Base-by-base conservation (phyloP, 2,113 vertebrate genomes). In the Ctenodactylus gundi region DNA sequence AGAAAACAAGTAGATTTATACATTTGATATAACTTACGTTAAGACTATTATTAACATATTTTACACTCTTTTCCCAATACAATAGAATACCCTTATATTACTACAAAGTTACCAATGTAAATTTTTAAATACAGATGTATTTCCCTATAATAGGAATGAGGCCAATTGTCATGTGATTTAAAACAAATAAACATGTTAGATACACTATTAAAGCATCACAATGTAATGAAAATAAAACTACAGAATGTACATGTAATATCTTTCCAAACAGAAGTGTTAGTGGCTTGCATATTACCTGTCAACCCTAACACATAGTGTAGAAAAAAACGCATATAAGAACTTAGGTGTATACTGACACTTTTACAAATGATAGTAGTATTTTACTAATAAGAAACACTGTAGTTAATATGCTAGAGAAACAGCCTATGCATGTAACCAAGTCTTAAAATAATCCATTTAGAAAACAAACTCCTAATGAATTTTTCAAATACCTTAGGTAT, bases 141-240 rank as follows among this genome's bases (percentile, higher is more conserved):
- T 83, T 92, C 36, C 17, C 29, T 72, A 89, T 4, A 21, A 55
- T 6, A 78, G 7, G 12, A 91, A 93, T 60, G 14, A 11, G 81
- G 11, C 21, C 49, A 96, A 87, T 58, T 93, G 86, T 90, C 36
- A 96, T 64, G 18, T 77, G 44, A 96, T 67, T 60, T 78, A 72
- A 84, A 76, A 85, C 67, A 87, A 68, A 5, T 58, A 58, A 92
- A 65, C 89, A 62, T 51, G 7, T 62, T 84, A 53, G 36, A 41
- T 41, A 76, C 14, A 34, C 29, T 55, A 76, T 55, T 76, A 67
- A 95, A 92, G 70, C 36, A 91, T 10, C 31, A 90, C 1, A 64
- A 4, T 75, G 4, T n/a, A 68, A 92, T 88, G 8, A 93, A 92
- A 93, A 89, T 55, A 78, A 95, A 91, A 80, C 11, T 6, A 31